These are phyloP conservation scores for human (Homo sapiens) DNA, from an alignment of 2,113 vertebrate species.

Conservation along the genomic window GRCh38 chrX:23387501-23388000, in stretches of 20 bases:
- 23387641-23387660: background rate
- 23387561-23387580: conserved; percentile 40
- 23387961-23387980: background rate
- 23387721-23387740: too few relatives aligned
- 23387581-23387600: conserved; percentile 40
- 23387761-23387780: background rate
- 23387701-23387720: conserved; percentile 11
- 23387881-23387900: conserved; percentile 23
- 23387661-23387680: background rate
- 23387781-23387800: background rate
- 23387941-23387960: background rate
- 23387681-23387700: conserved; percentile 38
- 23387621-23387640: background rate
- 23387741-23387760: background rate
- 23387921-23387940: conserved; percentile 4
- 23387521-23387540: conserved; percentile 42
- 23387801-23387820: background rate
- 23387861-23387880: conserved; percentile 37
- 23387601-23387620: background rate
- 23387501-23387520: conserved; percentile 20
- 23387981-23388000: background rate
- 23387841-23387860: conserved; percentile 16
- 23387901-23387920: conserved; percentile 21
- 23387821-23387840: conserved; percentile 44
- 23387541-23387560: conserved; percentile 22